phyloP scores from a whole-genome alignment of 1,140 invertebrate genomes.

The Drosophila nigrodunni region DNA sequence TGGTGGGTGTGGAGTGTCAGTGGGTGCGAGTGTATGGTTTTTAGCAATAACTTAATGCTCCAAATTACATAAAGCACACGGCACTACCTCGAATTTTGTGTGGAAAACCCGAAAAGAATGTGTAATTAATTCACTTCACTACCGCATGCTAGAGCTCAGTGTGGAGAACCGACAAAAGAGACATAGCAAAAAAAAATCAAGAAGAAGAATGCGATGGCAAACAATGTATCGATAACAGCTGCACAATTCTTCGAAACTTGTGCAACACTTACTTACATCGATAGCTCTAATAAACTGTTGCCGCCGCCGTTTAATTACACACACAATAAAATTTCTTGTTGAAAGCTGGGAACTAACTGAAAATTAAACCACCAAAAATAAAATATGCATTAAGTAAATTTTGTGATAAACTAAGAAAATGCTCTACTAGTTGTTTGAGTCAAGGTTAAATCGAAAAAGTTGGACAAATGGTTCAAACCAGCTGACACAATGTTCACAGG shows the following conservation, averaged over 20 bases:
- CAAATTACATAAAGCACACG: slow-evolving; percentile 48
- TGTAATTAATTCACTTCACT: slow-evolving; percentile 50
- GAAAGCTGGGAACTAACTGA: background rate
- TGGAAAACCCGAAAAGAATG: slow-evolving; percentile 37
- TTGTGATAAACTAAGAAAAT: background rate
- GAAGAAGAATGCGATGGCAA: slow-evolving; percentile 1
- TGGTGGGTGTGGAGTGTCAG: too few relatives aligned
- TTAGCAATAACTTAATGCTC: slow-evolving; percentile 24
- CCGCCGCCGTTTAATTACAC: background rate
- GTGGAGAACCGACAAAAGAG: slow-evolving; percentile 41
- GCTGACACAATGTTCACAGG: background rate
- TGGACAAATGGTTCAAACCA: background rate
- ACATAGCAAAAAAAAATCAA: slow-evolving; percentile 13
- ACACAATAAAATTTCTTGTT: background rate
- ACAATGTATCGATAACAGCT: slow-evolving; percentile 2
- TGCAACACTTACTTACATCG: slow-evolving; percentile 10
- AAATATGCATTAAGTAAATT: background rate
- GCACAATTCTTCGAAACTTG: background rate
- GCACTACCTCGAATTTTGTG: slow-evolving; percentile 47
- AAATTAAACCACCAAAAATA: background rate
- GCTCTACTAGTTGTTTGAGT: too few relatives aligned
- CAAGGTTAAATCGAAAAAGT: background rate
- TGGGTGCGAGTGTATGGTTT: background rate
- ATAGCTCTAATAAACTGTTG: background rate
- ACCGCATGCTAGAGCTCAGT: slow-evolving; percentile 52